Conservation (phyloP, 2,113 vertebrate species). For the Oncorhynchus nerka region DNA sequence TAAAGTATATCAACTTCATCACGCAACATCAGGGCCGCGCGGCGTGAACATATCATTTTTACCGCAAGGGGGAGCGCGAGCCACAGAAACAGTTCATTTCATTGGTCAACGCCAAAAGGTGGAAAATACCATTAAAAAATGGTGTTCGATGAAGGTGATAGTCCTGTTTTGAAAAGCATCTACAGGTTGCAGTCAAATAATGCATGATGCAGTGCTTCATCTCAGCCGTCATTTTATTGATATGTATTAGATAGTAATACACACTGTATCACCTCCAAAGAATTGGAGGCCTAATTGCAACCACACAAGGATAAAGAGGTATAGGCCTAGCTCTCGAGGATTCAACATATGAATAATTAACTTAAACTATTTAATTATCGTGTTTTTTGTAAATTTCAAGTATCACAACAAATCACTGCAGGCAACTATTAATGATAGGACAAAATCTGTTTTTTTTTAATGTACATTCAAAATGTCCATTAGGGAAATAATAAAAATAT, state of each 20-base stretch:
- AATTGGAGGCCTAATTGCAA: background rate
- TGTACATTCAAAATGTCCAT: background rate
- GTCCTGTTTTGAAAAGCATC: background rate
- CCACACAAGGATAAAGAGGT: background rate
- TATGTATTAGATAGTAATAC: slow-evolving; percentile 47
- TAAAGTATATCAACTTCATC: background rate
- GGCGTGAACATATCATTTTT: background rate
- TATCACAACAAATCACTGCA: background rate
- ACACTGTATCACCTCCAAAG: too few species aligned
- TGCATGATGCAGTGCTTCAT: background rate
- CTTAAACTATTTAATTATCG: background rate
- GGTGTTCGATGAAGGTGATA: background rate
- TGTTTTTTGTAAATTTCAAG: background rate
- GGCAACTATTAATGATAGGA: background rate
- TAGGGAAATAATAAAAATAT: background rate
- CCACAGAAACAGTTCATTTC: background rate
- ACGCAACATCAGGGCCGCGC: background rate
- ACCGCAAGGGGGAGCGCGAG: background rate
- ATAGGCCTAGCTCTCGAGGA: background rate
- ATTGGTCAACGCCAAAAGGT: background rate
- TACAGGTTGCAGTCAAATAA: background rate
- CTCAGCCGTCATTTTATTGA: slow-evolving; percentile 27
- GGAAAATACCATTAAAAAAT: background rate
- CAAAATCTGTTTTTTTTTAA: background rate
- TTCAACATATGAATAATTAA: background rate